Percentiles rank a stretch among this genome's conserved stretches.
phyloP scores from a whole-genome alignment of 2,113 vertebrate genomes.

The Malurus melanocephalus region DNA sequence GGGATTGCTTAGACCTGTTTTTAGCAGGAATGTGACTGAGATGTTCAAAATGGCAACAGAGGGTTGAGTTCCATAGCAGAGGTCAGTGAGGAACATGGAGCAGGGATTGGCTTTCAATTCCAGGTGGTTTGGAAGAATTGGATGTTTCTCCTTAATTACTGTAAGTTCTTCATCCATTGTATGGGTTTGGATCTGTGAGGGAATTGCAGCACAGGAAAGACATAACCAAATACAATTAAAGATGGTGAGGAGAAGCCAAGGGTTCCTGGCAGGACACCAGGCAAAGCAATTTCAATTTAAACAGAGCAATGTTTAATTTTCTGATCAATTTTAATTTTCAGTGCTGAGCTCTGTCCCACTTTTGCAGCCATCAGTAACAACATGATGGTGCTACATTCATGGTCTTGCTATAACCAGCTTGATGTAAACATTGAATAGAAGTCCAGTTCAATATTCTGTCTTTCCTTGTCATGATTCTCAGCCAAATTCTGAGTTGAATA shows the following conservation, averaged over 20 bases:
- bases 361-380: not conserved
- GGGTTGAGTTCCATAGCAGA: fast-evolving
- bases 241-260: not conserved
- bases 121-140: not conserved
- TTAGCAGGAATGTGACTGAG: not conserved
- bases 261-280: not conserved
- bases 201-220: not conserved
- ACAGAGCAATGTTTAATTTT: not conserved
- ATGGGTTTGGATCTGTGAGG: not conserved
- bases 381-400: fast-evolving
- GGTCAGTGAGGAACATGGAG: fast-evolving
- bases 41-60: not conserved
- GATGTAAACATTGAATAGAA: not conserved
- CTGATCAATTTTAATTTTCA: not conserved
- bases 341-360: not conserved
- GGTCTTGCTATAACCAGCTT: too few species aligned
- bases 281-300: not conserved
- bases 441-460: not conserved
- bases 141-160: not conserved
- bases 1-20: not conserved
- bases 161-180: not conserved
- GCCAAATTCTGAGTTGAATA: fast-evolving
- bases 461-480: not conserved
- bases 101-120: not conserved
- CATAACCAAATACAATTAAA: not conserved